phyloP scores from a whole-genome alignment of 2,888 invertebrate genomes.

The Agrotis ipsilon region DNA sequence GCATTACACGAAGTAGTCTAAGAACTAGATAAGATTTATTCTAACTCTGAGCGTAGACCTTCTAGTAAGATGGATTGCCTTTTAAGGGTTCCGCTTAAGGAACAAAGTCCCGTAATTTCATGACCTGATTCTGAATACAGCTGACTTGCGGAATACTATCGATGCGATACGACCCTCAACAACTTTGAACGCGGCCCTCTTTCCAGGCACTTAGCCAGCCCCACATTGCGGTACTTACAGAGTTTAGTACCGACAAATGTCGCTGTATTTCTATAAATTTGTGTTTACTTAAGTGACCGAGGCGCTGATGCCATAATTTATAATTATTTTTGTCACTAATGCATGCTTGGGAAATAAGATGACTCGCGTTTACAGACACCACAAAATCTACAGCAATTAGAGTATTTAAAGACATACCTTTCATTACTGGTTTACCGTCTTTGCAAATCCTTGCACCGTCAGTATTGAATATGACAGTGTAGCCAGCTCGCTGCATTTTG shows the following conservation, averaged over 20 bases:
- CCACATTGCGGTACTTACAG: slow-evolving; percentile 52
- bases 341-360: too few relatives aligned
- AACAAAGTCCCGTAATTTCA: slow-evolving; percentile 47
- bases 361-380: too few relatives aligned
- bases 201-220: slow-evolving; percentile 58
- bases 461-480: too few relatives aligned
- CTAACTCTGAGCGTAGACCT: slow-evolving; percentile 23
- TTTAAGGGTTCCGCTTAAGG: slow-evolving; percentile 19
- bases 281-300: too few relatives aligned
- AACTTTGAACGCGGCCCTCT: slow-evolving; percentile 49
- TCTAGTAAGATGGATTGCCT: slow-evolving; percentile 39
- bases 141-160: slow-evolving; percentile 39
- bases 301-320: too few relatives aligned
- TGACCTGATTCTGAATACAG: slow-evolving; percentile 49
- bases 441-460: too few relatives aligned
- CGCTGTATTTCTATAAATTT: too few relatives aligned
- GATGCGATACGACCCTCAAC: slow-evolving; percentile 46
- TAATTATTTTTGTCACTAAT: too few relatives aligned
- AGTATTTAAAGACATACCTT: too few relatives aligned
- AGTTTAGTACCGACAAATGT: slow-evolving; percentile 27
- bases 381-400: too few relatives aligned
- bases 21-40: slow-evolving; percentile 30
- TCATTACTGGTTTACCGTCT: too few relatives aligned
- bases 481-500: too few relatives aligned
- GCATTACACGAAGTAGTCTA: slow-evolving; percentile 37